phyloP scores from a whole-genome alignment of 2,797 vertebrate species.

The Tangara arthus region DNA sequence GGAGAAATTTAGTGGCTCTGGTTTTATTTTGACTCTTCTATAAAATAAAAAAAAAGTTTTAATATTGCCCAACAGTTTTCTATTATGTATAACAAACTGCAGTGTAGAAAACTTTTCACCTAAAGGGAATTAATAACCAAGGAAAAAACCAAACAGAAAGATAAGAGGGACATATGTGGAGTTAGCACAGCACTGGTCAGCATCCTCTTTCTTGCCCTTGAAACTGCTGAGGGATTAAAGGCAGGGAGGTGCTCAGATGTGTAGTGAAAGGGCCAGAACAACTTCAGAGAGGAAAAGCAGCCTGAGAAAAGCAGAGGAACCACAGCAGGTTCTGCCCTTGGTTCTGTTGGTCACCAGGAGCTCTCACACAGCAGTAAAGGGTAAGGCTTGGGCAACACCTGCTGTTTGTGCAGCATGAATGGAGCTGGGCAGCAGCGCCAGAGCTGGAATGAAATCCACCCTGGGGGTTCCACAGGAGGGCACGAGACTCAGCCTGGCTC shows the following conservation, averaged over 20 bases:
- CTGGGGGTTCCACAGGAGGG: neutral
- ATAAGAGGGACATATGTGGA: neutral
- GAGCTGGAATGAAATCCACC: neutral
- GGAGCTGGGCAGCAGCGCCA: neutral
- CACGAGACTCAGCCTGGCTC: neutral
- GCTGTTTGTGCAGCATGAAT: neutral
- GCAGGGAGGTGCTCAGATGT: neutral
- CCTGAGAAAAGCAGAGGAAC: neutral
- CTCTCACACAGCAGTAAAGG: neutral
- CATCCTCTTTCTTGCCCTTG: neutral
- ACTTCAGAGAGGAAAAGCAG: neutral
- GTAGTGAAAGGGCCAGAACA: neutral
- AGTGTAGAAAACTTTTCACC: neutral
- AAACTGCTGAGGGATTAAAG: neutral
- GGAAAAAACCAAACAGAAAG: neutral
- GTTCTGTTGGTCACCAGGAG: neutral
- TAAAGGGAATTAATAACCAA: neutral
- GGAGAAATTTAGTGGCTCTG: neutral
- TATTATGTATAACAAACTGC: neutral
- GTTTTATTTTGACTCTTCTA: neutral
- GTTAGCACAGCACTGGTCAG: neutral
- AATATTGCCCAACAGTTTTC: neutral
- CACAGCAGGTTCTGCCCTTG: neutral
- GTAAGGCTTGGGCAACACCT: neutral
- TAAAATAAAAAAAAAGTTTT: neutral